A percentile compares a stretch with the other conserved stretches of the same genome.
phyloP scores from a whole-genome alignment of 2,113 vertebrate species.

The Talpa occidentalis region DNA sequence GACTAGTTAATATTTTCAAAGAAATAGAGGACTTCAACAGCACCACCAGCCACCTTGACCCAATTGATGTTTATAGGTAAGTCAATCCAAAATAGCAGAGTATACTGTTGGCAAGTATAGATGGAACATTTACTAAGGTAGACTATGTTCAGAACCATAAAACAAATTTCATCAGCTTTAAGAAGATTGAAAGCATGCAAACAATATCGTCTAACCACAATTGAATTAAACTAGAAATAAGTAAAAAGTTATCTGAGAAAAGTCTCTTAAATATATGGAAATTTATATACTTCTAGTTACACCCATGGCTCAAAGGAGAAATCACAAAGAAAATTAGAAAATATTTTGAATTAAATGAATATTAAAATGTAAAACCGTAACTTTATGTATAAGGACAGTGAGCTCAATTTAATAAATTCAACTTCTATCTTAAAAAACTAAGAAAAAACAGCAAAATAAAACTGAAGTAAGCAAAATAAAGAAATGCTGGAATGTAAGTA shows the following conservation, averaged over 20 bases:
- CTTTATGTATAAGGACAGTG: background rate
- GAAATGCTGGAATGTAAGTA: background rate
- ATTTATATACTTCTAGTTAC: background rate
- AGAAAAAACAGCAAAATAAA: background rate
- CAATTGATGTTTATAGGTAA: conserved; percentile 10
- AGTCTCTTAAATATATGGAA: conserved; percentile 12
- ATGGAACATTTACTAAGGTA: background rate
- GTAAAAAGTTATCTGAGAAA: background rate
- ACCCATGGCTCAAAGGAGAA: background rate
- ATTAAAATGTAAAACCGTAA: background rate
- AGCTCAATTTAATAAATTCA: background rate
- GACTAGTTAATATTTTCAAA: background rate
- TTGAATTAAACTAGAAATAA: background rate
- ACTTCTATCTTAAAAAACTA: background rate
- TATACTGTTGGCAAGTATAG: background rate
- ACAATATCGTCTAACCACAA: background rate
- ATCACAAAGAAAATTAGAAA: background rate
- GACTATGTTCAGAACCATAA: background rate
- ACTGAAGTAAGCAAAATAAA: background rate
- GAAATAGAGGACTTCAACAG: background rate
- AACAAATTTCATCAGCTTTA: background rate
- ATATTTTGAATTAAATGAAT: background rate
- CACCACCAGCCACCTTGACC: background rate
- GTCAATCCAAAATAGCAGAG: background rate
- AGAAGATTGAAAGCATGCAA: background rate